Base-by-base conservation (phyloP, 2,888 invertebrate species). In the Portevinia maculata region DNA sequence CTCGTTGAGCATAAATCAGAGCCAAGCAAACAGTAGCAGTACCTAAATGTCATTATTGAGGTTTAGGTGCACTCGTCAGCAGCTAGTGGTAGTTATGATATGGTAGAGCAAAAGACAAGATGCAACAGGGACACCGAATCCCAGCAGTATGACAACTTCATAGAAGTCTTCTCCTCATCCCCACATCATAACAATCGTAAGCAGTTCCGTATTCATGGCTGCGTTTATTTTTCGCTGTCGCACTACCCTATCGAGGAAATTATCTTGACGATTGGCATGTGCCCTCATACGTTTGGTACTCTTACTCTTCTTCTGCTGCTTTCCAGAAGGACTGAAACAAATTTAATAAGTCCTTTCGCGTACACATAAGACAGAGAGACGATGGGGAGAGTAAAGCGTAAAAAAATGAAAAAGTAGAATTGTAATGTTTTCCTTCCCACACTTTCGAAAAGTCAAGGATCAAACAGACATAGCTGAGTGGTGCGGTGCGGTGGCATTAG, bases 281-380 rank as follows among this genome's bases (percentile, higher is more conserved):
- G 83, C 78, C 83, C 83, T 83, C 83, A 78, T 79, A 84, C 73
- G 79, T 34, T 69, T 69, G 67, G 41, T 46, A n/a, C 19, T 34
- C 34, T 15, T 7, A 15, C 39, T 39, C 39, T 3, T 3, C 24
- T 24, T 24, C 24, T 24, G 24, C 2, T 34, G 44, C 60, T 74
- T 41, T 32, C 39, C 60, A 64, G 55, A 41, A 71, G 65, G 50
- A 70, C 65, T 69, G 59, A 64, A 79, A 79, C 79, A 69, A 84
- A 84, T 84, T 84, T 84, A 84, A 84, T 84, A 84, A 84, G 79
- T 84, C 84, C 79, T 84, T 79, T 67, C 55, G 84, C 84, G 71
- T 84, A 79, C 79, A 69, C 73, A 83, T 55, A 67, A 71, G 64
- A 76, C 46, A 64, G 59, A 64, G 53, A 52, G 30, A 15, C 48